Base-by-base conservation (phyloP, 2,113 vertebrate genomes). In the Catharus fuscescens region DNA sequence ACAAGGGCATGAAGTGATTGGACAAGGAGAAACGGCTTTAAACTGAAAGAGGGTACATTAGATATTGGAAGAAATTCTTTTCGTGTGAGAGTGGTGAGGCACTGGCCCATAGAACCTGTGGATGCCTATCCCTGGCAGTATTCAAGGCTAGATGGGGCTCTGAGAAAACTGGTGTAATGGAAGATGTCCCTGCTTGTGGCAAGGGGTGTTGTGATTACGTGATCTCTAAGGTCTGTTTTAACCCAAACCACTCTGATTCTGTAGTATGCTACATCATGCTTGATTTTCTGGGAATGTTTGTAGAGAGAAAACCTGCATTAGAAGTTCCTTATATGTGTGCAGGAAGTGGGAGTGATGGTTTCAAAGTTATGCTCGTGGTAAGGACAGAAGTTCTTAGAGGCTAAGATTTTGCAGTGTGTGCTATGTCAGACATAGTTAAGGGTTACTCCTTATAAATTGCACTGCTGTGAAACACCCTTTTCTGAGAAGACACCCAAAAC, bases 301-400 rank as follows among this genome's bases (percentile, higher is more conserved):
- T 38, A 3, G 57, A 53, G 73, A 66, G 38, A 69, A 44, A 40
- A 48, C 17, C 48, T 76, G 5, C 6, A 7, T 74, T 69, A n/a
- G 28, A 69, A 69, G 11, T 56, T 45, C 3, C 1, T 10, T 85
- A 29, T 44, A 4, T 32, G 9, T 0, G 0, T 77, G 15, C 1
- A 7, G 23, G 53, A 86, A 83, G 28, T n/a, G 10, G n/a, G 6
- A 26, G 8, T 54, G 31, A 32, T 73, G n/a, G n/a, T 61, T 76
- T 84, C 67, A 80, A 48, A 59, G 50, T 18, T 3, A 36, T 53
- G n/a, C 10, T 54, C 0, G 0, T 38, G 29, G 11, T 91, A 70
- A 84, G 28, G 18, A 20, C 19, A 52, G 34, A 80, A 65, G 8
- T 20, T 86, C 65, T 62, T 44, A 53, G 21, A 36, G 8, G 14